phyloP scores from a whole-genome alignment of 2,888 invertebrate species.

The Spialia ferax region DNA sequence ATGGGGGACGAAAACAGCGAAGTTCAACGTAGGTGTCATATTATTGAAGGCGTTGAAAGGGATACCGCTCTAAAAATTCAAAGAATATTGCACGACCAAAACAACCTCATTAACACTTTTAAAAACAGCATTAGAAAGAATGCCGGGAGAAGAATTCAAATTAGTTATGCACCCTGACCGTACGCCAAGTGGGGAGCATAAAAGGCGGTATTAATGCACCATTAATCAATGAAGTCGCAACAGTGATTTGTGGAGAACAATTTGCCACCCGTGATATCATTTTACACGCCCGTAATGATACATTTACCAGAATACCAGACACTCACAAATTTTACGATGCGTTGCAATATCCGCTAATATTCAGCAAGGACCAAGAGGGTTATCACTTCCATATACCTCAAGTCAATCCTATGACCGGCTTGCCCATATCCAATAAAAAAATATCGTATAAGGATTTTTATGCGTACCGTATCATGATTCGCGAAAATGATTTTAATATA shows the following conservation, averaged over 20 bases:
- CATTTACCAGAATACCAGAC: slow-evolving; percentile 36
- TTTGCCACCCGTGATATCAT: slow-evolving; percentile 40
- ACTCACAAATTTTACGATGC: slow-evolving; percentile 30
- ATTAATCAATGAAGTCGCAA: slow-evolving; percentile 42
- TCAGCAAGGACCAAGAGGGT: slow-evolving; percentile 8
- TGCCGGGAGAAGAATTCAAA: background rate
- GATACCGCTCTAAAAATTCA: slow-evolving; percentile 48
- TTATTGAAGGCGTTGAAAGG: slow-evolving; percentile 41
- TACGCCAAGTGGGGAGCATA: slow-evolving; percentile 48
- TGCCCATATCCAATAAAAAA: slow-evolving; percentile 17
- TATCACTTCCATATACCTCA: slow-evolving; percentile 10
- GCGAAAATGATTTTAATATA: slow-evolving; percentile 18
- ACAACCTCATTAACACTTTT: slow-evolving; percentile 43
- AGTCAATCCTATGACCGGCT: background rate
- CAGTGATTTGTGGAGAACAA: slow-evolving; percentile 35
- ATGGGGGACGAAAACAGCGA: slow-evolving; percentile 37
- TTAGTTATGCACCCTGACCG: slow-evolving; percentile 37
- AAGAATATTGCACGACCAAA: slow-evolving; percentile 38
- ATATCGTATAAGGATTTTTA: slow-evolving; percentile 20
- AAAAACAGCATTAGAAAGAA: background rate
- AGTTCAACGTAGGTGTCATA: slow-evolving; percentile 40
- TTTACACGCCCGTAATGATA: slow-evolving; percentile 36
- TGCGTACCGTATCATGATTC: slow-evolving; percentile 16
- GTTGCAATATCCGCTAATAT: slow-evolving; percentile 12
- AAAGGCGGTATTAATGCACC: slow-evolving; percentile 42